phyloP scores from a whole-genome alignment of 2,888 invertebrate genomes.

The Drosophila setosimentum region DNA sequence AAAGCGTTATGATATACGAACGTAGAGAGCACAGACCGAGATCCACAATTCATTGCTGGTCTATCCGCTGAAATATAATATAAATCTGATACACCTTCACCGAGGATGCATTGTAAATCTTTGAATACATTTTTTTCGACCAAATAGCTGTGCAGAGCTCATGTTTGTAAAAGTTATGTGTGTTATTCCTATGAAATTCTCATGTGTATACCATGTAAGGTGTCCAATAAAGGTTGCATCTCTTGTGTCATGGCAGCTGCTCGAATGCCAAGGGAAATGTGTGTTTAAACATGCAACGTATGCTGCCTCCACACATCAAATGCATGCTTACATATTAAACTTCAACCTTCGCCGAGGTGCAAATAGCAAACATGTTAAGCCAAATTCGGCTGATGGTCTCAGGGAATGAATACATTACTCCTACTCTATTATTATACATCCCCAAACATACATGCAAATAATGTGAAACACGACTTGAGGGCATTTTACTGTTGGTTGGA shows the following conservation, averaged over 20 bases:
- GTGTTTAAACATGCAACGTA: constrained; percentile 10
- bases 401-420: constrained; percentile 12
- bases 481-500: neutral
- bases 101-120: constrained; percentile 22
- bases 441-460: neutral
- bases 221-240: constrained; percentile 69
- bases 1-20: constrained; percentile 56
- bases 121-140: constrained; percentile 3
- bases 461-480: neutral
- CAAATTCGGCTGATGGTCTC: constrained; percentile 1
- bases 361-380: constrained; percentile 18
- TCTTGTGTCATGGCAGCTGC: constrained; percentile 10
- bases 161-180: constrained; percentile 10
- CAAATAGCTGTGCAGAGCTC: constrained; percentile 4
- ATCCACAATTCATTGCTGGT: constrained; percentile 4
- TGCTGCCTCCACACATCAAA: constrained; percentile 34
- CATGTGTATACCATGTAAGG: constrained; percentile 50
- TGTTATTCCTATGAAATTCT: constrained; percentile 41
- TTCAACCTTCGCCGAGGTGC: constrained; percentile 21
- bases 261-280: constrained; percentile 42
- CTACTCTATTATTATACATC: neutral
- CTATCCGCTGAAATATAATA: constrained; percentile 8
- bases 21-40: neutral
- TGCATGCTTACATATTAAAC: constrained; percentile 34
- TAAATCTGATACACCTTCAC: constrained; percentile 8